Base-by-base conservation (phyloP, 2,797 vertebrate genomes). In the Thripadectes ignobilis region DNA sequence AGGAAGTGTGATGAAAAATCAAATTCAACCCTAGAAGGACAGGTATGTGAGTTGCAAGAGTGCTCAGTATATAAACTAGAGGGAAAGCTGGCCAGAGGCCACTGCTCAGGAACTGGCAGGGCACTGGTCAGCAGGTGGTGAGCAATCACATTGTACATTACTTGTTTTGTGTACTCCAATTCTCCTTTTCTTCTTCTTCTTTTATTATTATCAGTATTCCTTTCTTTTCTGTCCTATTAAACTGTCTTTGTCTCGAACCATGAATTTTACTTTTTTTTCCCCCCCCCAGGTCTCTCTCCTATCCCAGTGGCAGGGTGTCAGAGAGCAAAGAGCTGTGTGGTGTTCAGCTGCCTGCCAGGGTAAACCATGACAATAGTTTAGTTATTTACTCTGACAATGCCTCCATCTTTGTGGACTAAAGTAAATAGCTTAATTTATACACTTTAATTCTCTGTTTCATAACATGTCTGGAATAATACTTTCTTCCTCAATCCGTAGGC, bases 371-470 rank as follows among this genome's bases (percentile, higher is more conserved):
- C 26, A 66, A 29, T 20, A 68, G 65, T 52, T 90, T 36, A 15
- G 41, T n/a, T 65, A 34, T 46, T 65, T 81, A 22, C 23, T 87
- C 58, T 52, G 45, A 85, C 30, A 65, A 36, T 0, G 1, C 58
- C 79, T 89, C 32, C 34, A 72, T 59, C 48, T 85, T 76, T 52
- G 26, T 80, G 46, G 67, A 88, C n/a, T 71, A 84, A 45, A 59
- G 32, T 32, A 43, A 89, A 61, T 75, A 87, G 80, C 32, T 86
- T 66, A 19, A 72, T 85, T 73, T 83, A 51, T 79, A 66, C 43
- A 32, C 83, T 62, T 92, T 74, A 90, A 87, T 79, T 90, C 63
- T 96, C 89, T 87, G 57, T 86, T 89, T 86, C 72, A 57, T 83
- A 91, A 93, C 63, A 68, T 43, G 36, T 76, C 83, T 67, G 61